phyloP scores from a whole-genome alignment of 2,888 invertebrate genomes.

The Exocentrus adspersus region DNA sequence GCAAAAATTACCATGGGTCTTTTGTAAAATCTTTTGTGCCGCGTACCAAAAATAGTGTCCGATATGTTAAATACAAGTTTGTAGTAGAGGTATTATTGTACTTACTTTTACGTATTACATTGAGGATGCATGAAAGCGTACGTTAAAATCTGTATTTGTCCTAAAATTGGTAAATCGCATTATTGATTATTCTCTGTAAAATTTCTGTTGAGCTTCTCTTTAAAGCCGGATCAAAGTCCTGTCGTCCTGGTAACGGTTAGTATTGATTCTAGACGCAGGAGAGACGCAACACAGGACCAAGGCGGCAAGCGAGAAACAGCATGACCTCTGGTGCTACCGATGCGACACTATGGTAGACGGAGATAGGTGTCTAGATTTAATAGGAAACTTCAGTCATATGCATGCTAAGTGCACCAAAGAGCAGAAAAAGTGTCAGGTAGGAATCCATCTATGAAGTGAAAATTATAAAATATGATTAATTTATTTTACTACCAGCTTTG shows the following conservation, averaged over 20 bases:
- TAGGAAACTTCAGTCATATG: constrained; percentile 68
- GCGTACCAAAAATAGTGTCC: too few relatives aligned
- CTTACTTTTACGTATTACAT: too few relatives aligned
- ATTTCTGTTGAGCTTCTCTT: constrained; percentile 12
- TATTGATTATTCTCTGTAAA: background rate
- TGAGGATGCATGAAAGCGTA: too few relatives aligned
- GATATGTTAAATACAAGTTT: too few relatives aligned
- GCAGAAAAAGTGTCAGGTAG: constrained; percentile 81
- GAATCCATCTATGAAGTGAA: constrained; percentile 34
- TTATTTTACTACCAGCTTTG: too few relatives aligned
- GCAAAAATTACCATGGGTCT: too few relatives aligned
- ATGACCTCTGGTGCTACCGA: constrained; percentile 84
- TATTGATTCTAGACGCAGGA: constrained; percentile 53
- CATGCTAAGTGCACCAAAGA: constrained; percentile 82
- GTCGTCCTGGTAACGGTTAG: constrained; percentile 47
- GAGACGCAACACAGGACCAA: constrained; percentile 74
- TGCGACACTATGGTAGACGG: constrained; percentile 83
- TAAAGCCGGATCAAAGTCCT: constrained; percentile 32
- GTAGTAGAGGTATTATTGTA: too few relatives aligned
- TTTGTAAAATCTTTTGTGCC: too few relatives aligned
- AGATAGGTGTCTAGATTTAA: constrained; percentile 75
- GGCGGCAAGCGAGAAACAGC: constrained; percentile 79
- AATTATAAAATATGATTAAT: too few relatives aligned
- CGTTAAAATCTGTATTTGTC: too few relatives aligned
- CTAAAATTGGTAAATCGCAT: too few relatives aligned